These are phyloP conservation scores for Styela plicata DNA, from an alignment of 23 tunicate species.

Conservation along the genomic window DNA sequence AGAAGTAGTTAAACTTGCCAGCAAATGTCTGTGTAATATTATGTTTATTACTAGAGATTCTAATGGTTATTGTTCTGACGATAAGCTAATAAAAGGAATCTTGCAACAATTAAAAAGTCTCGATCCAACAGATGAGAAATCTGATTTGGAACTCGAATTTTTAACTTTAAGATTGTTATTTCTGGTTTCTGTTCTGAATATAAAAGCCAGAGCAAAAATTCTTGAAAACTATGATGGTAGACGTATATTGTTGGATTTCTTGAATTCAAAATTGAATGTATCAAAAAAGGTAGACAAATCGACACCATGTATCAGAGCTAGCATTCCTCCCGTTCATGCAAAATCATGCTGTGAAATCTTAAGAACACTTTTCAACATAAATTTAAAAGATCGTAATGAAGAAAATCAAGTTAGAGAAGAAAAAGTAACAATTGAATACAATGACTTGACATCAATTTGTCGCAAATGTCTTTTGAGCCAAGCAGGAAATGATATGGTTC, in stretches of 20 bases:
- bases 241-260: slow-evolving; percentile 27
- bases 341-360: slow-evolving; percentile 53
- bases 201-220: slow-evolving; percentile 39
- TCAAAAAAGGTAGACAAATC: neutral
- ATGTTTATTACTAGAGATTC: slow-evolving; percentile 51
- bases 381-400: slow-evolving; percentile 38
- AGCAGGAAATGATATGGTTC: neutral
- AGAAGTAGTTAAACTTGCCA: slow-evolving; percentile 5
- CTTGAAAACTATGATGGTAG: slow-evolving; percentile 38
- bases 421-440: slow-evolving; percentile 49
- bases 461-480: neutral
- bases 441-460: neutral
- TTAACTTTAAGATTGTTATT: slow-evolving; percentile 31
- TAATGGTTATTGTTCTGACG: slow-evolving; percentile 2
- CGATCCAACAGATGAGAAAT: neutral
- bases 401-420: slow-evolving; percentile 2
- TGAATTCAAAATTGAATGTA: neutral
- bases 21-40: slow-evolving; percentile 61
- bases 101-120: neutral
- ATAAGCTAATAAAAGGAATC: neutral
- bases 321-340: neutral
- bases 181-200: slow-evolving; percentile 52
- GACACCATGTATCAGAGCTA: neutral
- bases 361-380: slow-evolving; percentile 58
- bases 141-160: slow-evolving; percentile 32